A percentile compares a stretch with the other conserved stretches of the same genome.
Evolutionary conservation across 2,888 invertebrate species (phyloP).

Genomic region (Troides aeacus): DNA sequence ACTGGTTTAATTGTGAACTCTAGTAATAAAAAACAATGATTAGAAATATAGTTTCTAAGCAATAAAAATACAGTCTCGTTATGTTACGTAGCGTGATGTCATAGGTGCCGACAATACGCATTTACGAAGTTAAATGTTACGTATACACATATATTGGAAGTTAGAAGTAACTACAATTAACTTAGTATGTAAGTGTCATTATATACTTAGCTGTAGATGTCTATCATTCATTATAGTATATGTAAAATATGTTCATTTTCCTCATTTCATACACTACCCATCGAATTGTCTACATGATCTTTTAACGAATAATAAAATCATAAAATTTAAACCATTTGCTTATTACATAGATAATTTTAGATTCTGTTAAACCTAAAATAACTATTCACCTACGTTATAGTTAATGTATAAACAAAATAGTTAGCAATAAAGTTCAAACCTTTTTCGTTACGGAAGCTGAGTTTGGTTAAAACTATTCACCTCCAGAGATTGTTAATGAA

Average conservation of each 20-base stretch:
- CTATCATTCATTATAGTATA: background rate
- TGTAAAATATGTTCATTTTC: background rate
- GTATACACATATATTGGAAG: constrained; percentile 30
- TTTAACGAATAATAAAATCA: background rate
- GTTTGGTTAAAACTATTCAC: constrained; percentile 51
- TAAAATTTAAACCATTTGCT: background rate
- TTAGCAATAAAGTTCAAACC: background rate
- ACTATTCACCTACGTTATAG: background rate
- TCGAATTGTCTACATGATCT: constrained; percentile 5
- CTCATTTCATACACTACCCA: constrained; percentile 14
- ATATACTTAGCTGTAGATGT: background rate
- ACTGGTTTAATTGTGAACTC: background rate
- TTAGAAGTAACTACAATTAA: constrained; percentile 37
- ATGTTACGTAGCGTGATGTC: constrained; percentile 26
- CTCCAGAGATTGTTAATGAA: constrained; percentile 42
- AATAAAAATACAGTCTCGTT: constrained; percentile 5
- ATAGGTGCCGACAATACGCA: constrained; percentile 22
- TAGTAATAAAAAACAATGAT: background rate
- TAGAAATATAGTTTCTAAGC: background rate
- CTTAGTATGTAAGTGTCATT: background rate
- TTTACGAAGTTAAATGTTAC: constrained; percentile 23
- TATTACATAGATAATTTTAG: too few relatives aligned
- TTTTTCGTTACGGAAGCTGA: background rate
- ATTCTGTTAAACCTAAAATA: background rate
- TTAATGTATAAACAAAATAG: background rate